A percentile compares a stretch with the other conserved stretches of the same genome.
Conservation (phyloP, 37 sponge, comb jelly and placozoan genomes). For the Ephydatia muelleri region DNA sequence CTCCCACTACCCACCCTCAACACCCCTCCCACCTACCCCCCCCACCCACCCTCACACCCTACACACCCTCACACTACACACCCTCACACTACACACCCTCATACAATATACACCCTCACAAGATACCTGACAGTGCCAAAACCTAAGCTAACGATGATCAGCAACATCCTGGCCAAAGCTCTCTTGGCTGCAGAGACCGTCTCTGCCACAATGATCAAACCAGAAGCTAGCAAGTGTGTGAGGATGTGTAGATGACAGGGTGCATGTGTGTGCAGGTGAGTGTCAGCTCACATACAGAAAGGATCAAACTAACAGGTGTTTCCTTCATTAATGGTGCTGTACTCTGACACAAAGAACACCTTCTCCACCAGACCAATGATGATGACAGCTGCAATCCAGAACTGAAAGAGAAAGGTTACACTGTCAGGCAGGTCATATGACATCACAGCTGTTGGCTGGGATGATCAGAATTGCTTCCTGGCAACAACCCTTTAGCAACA, state of each 20-base stretch:
- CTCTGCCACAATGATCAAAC: conserved; percentile 57
- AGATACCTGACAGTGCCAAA: conserved; percentile 84
- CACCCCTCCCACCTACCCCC: too few species aligned
- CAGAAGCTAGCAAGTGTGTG: conserved; percentile 20
- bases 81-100: too few species aligned
- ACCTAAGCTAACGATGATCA: conserved; percentile 83
- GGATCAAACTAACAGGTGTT: conserved; percentile 33
- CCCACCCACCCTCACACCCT: too few species aligned
- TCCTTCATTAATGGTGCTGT: conserved; percentile 49
- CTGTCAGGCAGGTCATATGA: neutral
- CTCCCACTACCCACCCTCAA: too few species aligned
- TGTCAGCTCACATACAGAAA: neutral
- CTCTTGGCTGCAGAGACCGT: conserved; percentile 76
- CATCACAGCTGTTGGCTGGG: neutral
- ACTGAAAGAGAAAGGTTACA: conserved; percentile 32
- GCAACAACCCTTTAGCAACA: neutral
- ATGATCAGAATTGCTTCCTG: neutral
- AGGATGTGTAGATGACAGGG: neutral
- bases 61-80: too few species aligned
- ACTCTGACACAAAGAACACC: conserved; percentile 67
- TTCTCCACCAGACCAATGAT: conserved; percentile 75
- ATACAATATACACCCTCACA: too few species aligned
- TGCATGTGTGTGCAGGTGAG: neutral
- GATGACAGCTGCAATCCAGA: conserved; percentile 69
- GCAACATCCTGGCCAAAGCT: conserved; percentile 71